Percentiles rank a stretch among this genome's conserved stretches.
phyloP scores from a whole-genome alignment of 1,140 invertebrate genomes.

The Drosophila nigromelanica region DNA sequence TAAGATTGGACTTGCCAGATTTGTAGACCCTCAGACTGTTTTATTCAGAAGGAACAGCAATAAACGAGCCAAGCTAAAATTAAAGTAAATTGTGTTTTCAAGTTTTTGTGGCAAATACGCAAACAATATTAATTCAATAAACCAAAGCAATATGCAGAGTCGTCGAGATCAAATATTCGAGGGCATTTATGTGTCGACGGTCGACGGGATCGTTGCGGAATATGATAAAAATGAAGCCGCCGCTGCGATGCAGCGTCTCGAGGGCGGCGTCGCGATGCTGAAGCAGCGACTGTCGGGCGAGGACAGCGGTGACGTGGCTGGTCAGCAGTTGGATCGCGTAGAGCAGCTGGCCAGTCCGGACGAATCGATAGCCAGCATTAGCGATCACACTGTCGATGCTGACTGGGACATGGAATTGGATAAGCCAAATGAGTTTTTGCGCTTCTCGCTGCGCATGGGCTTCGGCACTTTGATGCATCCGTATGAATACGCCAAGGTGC shows the following conservation, averaged over 20 bases:
- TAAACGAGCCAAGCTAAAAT: not conserved
- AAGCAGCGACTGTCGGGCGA: too few species aligned
- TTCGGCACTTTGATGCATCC: conserved; percentile 48
- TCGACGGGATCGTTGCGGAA: not conserved
- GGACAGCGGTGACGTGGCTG: not conserved
- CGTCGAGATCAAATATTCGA: not conserved
- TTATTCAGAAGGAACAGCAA: not conserved
- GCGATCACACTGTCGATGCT: too few species aligned
- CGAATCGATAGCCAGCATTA: too few species aligned
- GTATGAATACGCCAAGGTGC: conserved; percentile 52
- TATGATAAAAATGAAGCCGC: not conserved
- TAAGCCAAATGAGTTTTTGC: conserved; percentile 32
- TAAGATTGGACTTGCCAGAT: too few species aligned
- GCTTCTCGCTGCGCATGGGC: conserved; percentile 47
- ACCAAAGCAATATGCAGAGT: not conserved
- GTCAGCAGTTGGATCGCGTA: not conserved
- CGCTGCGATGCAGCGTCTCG: not conserved
- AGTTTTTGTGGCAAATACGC: not conserved
- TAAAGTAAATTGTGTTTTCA: not conserved
- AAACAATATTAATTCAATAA: not conserved
- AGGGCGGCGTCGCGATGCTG: not conserved
- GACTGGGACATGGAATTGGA: not conserved
- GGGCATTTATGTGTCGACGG: not conserved
- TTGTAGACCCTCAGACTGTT: not conserved
- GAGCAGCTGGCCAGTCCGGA: not conserved